A percentile compares a stretch with the other conserved stretches of the same genome.
phyloP scores from a whole-genome alignment of 2,797 vertebrate species.

The Limosa lapponica region DNA sequence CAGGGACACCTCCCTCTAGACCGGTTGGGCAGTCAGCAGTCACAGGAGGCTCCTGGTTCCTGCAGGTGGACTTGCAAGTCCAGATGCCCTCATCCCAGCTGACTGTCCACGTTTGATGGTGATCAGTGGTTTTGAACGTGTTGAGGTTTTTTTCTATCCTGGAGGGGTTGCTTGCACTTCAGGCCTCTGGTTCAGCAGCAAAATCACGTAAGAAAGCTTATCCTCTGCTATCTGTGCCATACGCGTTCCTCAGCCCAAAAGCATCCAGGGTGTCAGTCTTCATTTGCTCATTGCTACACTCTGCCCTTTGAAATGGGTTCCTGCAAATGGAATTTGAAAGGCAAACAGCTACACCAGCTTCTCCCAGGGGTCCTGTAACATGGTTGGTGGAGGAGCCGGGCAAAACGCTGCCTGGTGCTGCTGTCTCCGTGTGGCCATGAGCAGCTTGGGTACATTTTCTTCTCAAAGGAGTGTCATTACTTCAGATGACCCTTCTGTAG shows the following conservation, averaged over 20 bases:
- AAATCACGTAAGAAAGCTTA: not conserved
- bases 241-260: accelerated
- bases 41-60: not conserved
- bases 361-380: not conserved
- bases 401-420: accelerated
- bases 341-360: accelerated
- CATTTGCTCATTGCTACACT: not conserved
- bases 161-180: not conserved
- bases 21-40: accelerated
- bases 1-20: no score
- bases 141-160: not conserved
- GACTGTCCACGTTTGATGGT: accelerated
- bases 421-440: accelerated
- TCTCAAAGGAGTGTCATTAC: not conserved
- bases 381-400: accelerated
- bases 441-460: not conserved
- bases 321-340: not conserved
- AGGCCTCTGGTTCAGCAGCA: not conserved
- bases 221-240: accelerated
- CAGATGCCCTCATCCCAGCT: not conserved
- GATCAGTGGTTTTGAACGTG: not conserved
- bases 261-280: not conserved
- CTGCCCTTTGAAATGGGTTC: not conserved
- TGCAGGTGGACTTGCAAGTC: accelerated
- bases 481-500: not conserved